These are phyloP conservation scores for Cheilosia vulpina DNA, from an alignment of 2,888 invertebrate genomes.

Conservation along the genomic window DNA sequence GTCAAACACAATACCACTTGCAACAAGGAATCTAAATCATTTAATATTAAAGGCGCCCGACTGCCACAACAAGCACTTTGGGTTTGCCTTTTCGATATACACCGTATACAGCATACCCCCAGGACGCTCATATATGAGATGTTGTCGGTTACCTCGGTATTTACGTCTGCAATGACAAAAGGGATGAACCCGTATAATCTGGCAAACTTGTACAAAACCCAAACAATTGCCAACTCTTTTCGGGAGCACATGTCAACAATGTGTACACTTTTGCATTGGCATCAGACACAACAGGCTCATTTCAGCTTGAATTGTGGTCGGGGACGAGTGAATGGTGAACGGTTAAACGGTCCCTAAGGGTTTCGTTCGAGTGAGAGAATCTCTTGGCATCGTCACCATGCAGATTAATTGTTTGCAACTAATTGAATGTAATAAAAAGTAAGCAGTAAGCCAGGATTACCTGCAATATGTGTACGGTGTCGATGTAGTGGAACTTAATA, in stretches of 20 bases:
- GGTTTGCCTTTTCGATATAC: constrained; percentile 49
- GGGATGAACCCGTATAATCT: constrained; percentile 40
- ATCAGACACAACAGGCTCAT: constrained; percentile 40
- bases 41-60: constrained; percentile 71
- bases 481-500: constrained; percentile 28
- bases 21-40: constrained; percentile 68
- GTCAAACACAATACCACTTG: constrained; percentile 62
- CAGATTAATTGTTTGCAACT: constrained; percentile 44
- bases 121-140: constrained; percentile 64
- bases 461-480: neutral
- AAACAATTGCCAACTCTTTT: constrained; percentile 70
- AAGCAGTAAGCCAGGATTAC: constrained; percentile 13
- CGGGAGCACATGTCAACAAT: constrained; percentile 54
- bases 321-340: constrained; percentile 1
- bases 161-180: constrained; percentile 52
- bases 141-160: constrained; percentile 50
- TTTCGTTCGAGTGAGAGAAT: neutral
- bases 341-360: constrained; percentile 37
- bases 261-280: constrained; percentile 24
- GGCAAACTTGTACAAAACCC: constrained; percentile 43
- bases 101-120: constrained; percentile 29
- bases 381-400: constrained; percentile 6
- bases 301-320: neutral
- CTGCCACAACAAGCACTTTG: constrained; percentile 60
- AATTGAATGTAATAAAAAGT: constrained; percentile 51